A percentile compares a stretch with the other conserved stretches of the same genome.
phyloP scores from a whole-genome alignment of 1,140 invertebrate species.

The Drosophila micromelanica region DNA sequence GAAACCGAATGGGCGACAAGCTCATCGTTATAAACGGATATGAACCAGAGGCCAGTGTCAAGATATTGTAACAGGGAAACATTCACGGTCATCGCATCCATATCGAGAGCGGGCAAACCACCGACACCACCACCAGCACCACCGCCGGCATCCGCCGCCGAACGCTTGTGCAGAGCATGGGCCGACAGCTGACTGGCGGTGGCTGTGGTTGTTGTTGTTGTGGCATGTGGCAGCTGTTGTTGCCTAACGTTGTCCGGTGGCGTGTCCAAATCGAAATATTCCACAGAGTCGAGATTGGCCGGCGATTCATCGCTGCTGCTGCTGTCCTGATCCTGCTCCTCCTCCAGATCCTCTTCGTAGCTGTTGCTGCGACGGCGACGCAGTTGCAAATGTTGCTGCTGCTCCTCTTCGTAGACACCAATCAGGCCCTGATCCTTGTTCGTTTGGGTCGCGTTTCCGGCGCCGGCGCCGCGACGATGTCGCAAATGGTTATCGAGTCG shows the following conservation, averaged over 20 bases:
- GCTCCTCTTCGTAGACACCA: constrained; percentile 25
- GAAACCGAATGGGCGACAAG: constrained; percentile 92
- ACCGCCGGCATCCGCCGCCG: constrained; percentile 77
- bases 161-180: constrained; percentile 60
- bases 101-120: constrained; percentile 83
- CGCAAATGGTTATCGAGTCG: constrained; percentile 89
- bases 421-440: constrained; percentile 35
- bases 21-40: constrained; percentile 98
- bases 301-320: constrained; percentile 38
- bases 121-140: constrained; percentile 52
- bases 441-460: constrained; percentile 30
- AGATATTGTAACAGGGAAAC: constrained; percentile 94
- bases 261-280: constrained; percentile 67
- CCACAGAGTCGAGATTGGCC: constrained; percentile 37
- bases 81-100: constrained; percentile 91
- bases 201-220: background rate
- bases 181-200: background rate
- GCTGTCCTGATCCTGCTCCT: constrained; percentile 20
- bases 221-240: constrained; percentile 31
- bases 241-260: constrained; percentile 64
- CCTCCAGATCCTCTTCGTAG: constrained; percentile 50
- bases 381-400: constrained; percentile 13
- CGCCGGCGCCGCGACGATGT: constrained; percentile 54
- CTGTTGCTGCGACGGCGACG: constrained; percentile 58
- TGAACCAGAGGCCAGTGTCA: constrained; percentile 97